Base-by-base conservation (phyloP, 2,797 vertebrate species). In the Mallotus villosus region DNA sequence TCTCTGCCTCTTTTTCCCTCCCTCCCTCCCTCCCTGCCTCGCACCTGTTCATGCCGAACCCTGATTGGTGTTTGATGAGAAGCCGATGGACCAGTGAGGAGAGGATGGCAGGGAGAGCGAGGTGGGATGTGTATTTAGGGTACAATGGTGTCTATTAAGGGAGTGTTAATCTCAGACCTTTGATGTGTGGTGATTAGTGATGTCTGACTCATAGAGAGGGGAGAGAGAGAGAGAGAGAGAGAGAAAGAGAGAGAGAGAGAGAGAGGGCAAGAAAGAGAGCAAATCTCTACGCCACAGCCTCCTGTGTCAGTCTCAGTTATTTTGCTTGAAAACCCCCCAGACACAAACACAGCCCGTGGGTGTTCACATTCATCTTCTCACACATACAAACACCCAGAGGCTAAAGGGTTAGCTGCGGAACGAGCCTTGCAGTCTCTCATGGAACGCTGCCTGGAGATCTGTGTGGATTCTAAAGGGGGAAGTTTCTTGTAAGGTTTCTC, bases 251-350 rank as follows among this genome's bases (percentile, higher is more conserved):
- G 58, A 59, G 64, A 60, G 29, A 1, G 3, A 22, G 22, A 60
- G 21, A 24, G 21, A 63, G 29, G 21, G 22, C 78, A 63, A 74
- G 67, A 76, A 55, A 74, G 32, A 51, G 27, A 59, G 11, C 34
- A 57, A 37, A 64, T 63, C 73, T 71, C 19, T 1, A 1, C 22
- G 29, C 68, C 57, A 74, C 24, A 67, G 69, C 67, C 32, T 57
- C 14, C 32, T 72, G 59, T 74, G 32, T 34, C 32, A 34, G 32
- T 34, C 32, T 34, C 32, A 7, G 32, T 32, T 74, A 69, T 71
- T 74, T 61, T 65, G 70, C 67, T 17, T 78, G 68, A 75, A 75
- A 67, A 76, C 75, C 65, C 32, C 58, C 17, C 61, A 78, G 67
- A 80, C 73, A 71, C 66, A 77, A 78, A 78, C 68, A 72, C 27